Evolutionary conservation across 2,113 vertebrate genomes (phyloP).

Genomic region (Rhinolophus ferrumequinum): DNA sequence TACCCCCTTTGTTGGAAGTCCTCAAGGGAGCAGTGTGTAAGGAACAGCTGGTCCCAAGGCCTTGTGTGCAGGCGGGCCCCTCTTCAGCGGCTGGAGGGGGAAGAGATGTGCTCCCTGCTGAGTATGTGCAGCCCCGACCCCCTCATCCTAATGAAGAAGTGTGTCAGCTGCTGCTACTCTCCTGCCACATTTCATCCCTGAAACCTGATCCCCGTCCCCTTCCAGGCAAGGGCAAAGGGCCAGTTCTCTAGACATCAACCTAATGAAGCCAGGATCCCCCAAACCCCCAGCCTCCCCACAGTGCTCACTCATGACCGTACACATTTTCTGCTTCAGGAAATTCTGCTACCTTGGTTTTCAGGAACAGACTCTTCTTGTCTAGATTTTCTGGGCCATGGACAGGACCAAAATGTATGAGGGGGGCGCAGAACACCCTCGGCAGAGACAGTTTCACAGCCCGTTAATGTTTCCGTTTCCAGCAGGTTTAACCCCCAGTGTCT

Average conservation of each 20-base stretch:
- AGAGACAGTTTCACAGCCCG: not conserved
- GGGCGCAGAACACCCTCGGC: not conserved
- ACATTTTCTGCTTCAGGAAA: conserved; percentile 8
- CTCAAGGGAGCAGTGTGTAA: not conserved
- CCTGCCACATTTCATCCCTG: conserved; percentile 48
- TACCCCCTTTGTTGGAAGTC: conserved; percentile 44
- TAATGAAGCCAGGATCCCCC: not conserved
- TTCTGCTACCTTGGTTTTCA: conserved; percentile 39
- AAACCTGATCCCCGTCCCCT: conserved; percentile 42
- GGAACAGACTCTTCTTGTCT: conserved; percentile 31
- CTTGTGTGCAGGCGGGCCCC: conserved; percentile 20
- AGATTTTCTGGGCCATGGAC: not conserved
- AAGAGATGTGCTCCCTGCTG: conserved; percentile 41
- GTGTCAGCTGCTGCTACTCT: conserved; percentile 70
- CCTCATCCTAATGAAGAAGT: conserved; percentile 57
- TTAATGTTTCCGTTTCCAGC: not conserved
- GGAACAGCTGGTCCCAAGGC: conserved; percentile 73
- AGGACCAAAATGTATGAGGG: not conserved
- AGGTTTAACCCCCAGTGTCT: not conserved
- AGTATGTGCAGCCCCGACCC: not conserved
- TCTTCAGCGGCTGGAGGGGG: not conserved
- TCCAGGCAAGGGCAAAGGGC: not conserved
- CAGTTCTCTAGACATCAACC: not conserved
- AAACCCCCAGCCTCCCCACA: not conserved
- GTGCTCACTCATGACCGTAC: conserved; percentile 1